Conservation (phyloP, 2,797 vertebrate species). For the Eulemur coronatus region DNA sequence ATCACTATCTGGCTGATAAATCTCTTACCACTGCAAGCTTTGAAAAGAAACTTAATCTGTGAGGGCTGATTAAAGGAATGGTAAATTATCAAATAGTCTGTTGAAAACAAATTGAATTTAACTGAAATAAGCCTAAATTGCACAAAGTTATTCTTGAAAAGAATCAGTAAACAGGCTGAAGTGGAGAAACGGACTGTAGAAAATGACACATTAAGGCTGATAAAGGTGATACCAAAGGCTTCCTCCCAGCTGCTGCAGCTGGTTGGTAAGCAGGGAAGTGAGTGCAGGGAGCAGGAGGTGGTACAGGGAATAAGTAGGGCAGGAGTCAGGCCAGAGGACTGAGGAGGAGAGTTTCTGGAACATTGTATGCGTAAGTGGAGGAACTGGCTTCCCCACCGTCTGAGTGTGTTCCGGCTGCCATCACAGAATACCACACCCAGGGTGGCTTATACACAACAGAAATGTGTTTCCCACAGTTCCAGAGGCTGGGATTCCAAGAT, state of each 20-base stretch:
- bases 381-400: not conserved
- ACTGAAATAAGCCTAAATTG: slow-evolving; percentile 18
- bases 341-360: not conserved
- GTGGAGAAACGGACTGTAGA: not conserved
- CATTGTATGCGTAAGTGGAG: not conserved
- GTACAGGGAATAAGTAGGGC: not conserved
- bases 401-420: not conserved
- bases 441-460: not conserved
- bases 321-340: not conserved
- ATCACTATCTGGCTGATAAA: not conserved
- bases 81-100: not conserved
- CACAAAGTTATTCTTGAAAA: slow-evolving; percentile 17
- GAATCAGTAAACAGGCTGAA: not conserved
- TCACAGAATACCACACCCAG: too few species aligned
- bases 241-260: not conserved
- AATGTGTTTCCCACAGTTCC: not conserved
- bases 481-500: not conserved
- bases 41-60: slow-evolving; percentile 1
- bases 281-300: too few species aligned
- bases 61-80: not conserved
- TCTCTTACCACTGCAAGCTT: not conserved
- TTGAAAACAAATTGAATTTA: slow-evolving; percentile 41
- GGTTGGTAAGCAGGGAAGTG: not conserved
- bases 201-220: not conserved
- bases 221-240: not conserved